Evolutionary conservation across 2,888 invertebrate genomes (phyloP).

Genomic region (Parnassius smintheus): DNA sequence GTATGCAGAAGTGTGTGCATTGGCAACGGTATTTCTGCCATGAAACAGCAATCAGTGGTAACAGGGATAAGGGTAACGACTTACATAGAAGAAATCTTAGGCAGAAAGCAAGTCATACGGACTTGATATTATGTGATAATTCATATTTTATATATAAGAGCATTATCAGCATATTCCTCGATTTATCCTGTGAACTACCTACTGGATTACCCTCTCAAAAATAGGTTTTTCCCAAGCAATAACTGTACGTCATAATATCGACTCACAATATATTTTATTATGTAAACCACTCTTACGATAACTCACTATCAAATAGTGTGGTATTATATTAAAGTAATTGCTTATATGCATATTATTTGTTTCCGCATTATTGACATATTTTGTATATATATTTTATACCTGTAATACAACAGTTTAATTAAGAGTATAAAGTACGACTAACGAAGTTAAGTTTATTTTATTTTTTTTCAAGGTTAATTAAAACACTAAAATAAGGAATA

Average conservation of each 20-base stretch:
- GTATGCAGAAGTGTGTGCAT: too few relatives aligned
- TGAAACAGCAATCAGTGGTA: too few relatives aligned
- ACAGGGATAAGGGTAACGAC: too few relatives aligned
- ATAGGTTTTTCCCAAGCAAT: too few relatives aligned
- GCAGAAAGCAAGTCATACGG: too few relatives aligned
- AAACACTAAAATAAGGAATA: background rate
- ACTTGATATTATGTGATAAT: too few relatives aligned
- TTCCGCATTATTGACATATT: slow-evolving; percentile 9
- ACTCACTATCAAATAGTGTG: slow-evolving; percentile 5
- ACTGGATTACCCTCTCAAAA: too few relatives aligned
- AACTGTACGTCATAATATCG: background rate
- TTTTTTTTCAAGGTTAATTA: slow-evolving; percentile 4
- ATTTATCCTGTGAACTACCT: too few relatives aligned
- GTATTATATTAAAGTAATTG: slow-evolving; percentile 4
- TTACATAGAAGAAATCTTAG: too few relatives aligned
- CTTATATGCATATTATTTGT: slow-evolving; percentile 3
- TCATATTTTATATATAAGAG: too few relatives aligned
- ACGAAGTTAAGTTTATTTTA: slow-evolving; percentile 6
- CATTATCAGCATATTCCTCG: too few relatives aligned
- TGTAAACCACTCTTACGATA: slow-evolving; percentile 7
- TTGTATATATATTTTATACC: background rate
- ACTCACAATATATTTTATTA: slow-evolving; percentile 3
- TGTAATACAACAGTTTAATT: background rate
- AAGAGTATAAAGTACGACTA: background rate
- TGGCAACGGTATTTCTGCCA: too few relatives aligned